Base-by-base conservation (phyloP, 92 coral and sea anemone species). In the Virgularia gustaviana region DNA sequence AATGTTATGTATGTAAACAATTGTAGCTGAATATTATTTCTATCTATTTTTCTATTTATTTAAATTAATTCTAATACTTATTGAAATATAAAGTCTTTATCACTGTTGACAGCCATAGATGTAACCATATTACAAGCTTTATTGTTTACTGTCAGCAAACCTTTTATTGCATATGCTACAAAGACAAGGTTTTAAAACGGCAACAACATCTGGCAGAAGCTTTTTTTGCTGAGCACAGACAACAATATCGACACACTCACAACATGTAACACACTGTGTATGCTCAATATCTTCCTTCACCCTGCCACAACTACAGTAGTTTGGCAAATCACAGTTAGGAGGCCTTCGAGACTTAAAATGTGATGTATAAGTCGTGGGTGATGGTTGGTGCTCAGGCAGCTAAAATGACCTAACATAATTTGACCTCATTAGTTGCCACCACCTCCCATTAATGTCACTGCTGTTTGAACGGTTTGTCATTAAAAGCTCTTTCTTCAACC, bases 61-160 rank as follows among this genome's bases (percentile, higher is more conserved):
- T n/a, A n/a, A n/a, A n/a, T n/a, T n/a, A n/a, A n/a, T n/a, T n/a
- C n/a, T n/a, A n/a, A n/a, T n/a, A n/a, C n/a, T n/a, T n/a, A n/a
- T n/a, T n/a, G n/a, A n/a, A n/a, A n/a, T n/a, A n/a, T n/a, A n/a
- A n/a, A n/a, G n/a, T n/a, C n/a, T n/a, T n/a, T n/a, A n/a, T n/a
- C n/a, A n/a, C n/a, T n/a, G n/a, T n/a, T n/a, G n/a, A n/a, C n/a
- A n/a, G n/a, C n/a, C n/a, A n/a, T n/a, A n/a, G n/a, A n/a, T n/a
- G n/a, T n/a, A n/a, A n/a, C n/a, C n/a, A n/a, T n/a, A n/a, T n/a
- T n/a, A n/a, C n/a, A n/a, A n/a, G n/a, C n/a, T n/a, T n/a, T n/a
- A n/a, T n/a, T n/a, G n/a, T n/a, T n/a, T n/a, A n/a, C n/a, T 75
- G 49, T 81, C 81, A 63, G 85, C 81, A 75, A 81, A 74, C 16